These are phyloP conservation scores for Trididemnum miniatum DNA, from an alignment of 23 tunicate species.

Conservation along the genomic window DNA sequence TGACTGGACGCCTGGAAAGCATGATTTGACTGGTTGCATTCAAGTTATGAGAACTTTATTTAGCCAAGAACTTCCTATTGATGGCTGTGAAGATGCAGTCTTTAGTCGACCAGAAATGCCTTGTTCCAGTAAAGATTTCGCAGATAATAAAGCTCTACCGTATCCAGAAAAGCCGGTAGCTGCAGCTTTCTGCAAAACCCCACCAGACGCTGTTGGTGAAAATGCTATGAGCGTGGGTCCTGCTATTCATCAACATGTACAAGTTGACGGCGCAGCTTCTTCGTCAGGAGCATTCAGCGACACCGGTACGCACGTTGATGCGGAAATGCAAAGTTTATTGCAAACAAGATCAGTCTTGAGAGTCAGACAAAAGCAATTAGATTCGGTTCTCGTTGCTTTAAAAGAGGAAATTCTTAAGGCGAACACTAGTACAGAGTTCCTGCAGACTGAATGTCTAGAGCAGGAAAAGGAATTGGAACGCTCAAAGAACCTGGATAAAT, in stretches of 20 bases:
- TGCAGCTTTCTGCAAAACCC: too few relatives aligned
- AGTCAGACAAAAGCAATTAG: constrained; percentile 59
- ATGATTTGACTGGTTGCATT: constrained; percentile 36
- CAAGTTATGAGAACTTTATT: constrained; percentile 39
- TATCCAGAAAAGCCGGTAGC: too few relatives aligned
- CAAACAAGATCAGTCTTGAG: constrained; percentile 67
- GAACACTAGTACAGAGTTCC: constrained; percentile 33
- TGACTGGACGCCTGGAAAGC: constrained; percentile 33
- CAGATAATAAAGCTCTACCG: too few relatives aligned
- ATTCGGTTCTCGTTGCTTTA: constrained; percentile 39
- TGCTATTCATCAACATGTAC: too few relatives aligned
- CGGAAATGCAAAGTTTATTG: constrained; percentile 45
- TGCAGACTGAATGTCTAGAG: constrained; percentile 67
- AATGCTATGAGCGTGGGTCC: too few relatives aligned
- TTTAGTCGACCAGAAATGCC: too few relatives aligned
- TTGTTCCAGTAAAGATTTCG: too few relatives aligned
- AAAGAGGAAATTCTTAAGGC: constrained; percentile 64
- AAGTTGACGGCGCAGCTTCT: too few relatives aligned
- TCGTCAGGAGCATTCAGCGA: too few relatives aligned
- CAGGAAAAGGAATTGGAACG: constrained; percentile 45
- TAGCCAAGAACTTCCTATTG: constrained; percentile 44
- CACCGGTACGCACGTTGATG: constrained; percentile 56
- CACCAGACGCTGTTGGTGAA: too few relatives aligned
- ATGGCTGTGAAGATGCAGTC: too few relatives aligned
- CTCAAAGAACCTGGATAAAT: constrained; percentile 61